phyloP scores from a whole-genome alignment of 2,113 vertebrate genomes.

The Gymnarchus niloticus region DNA sequence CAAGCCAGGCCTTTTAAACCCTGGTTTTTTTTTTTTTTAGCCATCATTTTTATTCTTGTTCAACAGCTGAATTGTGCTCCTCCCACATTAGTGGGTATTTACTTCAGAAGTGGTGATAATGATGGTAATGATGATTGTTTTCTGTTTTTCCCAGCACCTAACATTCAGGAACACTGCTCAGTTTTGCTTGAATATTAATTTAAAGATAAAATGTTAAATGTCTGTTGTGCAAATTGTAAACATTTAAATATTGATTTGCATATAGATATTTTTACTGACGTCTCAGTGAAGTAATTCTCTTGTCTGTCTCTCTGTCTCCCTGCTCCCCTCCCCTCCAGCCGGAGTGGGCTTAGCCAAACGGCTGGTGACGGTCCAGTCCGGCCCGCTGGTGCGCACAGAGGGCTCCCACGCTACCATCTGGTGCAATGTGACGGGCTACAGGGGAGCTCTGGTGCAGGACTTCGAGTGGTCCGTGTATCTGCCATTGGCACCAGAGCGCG shows the following conservation, averaged over 20 bases:
- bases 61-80: background rate
- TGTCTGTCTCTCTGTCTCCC: background rate
- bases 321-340: slow-evolving; percentile 18
- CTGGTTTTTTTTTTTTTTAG: background rate
- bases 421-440: slow-evolving; percentile 86
- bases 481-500: slow-evolving; percentile 66
- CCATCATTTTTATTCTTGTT: too few relatives aligned
- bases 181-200: background rate
- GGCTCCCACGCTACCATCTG: slow-evolving; percentile 86
- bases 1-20: background rate
- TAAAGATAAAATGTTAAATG: background rate
- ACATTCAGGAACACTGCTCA: background rate
- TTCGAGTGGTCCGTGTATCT: slow-evolving; percentile 95
- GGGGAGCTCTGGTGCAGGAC: slow-evolving; percentile 69
- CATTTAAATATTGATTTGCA: background rate
- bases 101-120: background rate
- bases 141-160: background rate
- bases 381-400: slow-evolving; percentile 79
- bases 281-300: background rate
- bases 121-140: background rate
- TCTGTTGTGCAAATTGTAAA: background rate
- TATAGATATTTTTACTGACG: too few relatives aligned
- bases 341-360: slow-evolving; percentile 70
- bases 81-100: background rate
- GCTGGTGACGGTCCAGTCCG: slow-evolving; percentile 76